These are phyloP conservation scores for Clamator glandarius DNA, from an alignment of 2,797 vertebrate species.

Conservation along the genomic window DNA sequence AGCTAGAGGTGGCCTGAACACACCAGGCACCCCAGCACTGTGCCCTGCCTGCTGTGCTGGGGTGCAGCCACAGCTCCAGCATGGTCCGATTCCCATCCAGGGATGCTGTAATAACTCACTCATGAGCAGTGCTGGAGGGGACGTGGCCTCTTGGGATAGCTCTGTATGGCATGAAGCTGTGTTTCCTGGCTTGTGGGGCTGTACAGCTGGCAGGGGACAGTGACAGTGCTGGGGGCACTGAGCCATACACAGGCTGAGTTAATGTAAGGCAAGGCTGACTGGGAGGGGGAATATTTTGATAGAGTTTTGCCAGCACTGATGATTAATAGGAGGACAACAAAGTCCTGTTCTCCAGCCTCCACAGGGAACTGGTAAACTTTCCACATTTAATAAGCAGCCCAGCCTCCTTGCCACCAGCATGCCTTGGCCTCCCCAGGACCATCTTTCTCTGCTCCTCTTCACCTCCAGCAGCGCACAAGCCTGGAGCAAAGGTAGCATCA, in stretches of 20 bases:
- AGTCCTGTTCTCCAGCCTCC: background rate
- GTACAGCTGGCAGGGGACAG: background rate
- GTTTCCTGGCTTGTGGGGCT: background rate
- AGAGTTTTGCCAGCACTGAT: background rate
- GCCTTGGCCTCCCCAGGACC: background rate
- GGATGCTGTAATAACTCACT: background rate
- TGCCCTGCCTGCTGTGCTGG: background rate
- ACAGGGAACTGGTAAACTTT: background rate
- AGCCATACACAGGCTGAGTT: background rate
- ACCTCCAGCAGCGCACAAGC: background rate
- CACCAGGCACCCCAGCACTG: background rate
- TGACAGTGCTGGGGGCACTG: background rate
- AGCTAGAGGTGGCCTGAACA: background rate
- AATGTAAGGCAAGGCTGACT: background rate
- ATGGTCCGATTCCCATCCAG: background rate
- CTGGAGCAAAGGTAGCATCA: background rate
- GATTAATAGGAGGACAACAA: background rate
- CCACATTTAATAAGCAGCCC: background rate
- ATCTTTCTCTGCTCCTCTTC: background rate
- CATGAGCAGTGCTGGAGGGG: background rate
- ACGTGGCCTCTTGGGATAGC: background rate
- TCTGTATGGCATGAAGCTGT: background rate
- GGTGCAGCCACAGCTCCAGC: background rate
- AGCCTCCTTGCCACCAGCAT: background rate
- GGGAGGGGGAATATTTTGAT: background rate